Evolutionary conservation across 2,113 vertebrate genomes (phyloP).

Genomic region (Tretioscincus oriximinensis): DNA sequence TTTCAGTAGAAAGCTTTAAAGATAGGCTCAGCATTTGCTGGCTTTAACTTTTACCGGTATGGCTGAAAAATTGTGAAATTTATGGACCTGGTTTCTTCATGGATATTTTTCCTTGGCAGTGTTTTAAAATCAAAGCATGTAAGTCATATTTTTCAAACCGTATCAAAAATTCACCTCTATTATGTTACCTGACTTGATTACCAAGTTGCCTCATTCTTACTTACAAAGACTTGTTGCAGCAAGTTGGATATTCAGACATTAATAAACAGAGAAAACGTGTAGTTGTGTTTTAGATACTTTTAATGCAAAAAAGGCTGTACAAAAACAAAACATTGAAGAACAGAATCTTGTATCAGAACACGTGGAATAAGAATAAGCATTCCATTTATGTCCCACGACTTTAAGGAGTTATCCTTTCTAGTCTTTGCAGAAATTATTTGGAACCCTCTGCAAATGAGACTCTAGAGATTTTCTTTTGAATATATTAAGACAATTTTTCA

Average conservation of each 20-base stretch:
- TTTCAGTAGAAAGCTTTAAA: conserved; percentile 9
- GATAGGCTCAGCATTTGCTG: neutral
- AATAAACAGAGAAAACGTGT: neutral
- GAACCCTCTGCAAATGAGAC: conserved; percentile 17
- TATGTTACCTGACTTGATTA: too few species aligned
- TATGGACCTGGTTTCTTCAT: too few species aligned
- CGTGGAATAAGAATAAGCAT: neutral
- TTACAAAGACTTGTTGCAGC: neutral
- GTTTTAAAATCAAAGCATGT: too few species aligned
- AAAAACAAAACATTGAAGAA: neutral
- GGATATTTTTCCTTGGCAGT: too few species aligned
- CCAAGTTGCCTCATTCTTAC: too few species aligned
- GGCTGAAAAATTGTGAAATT: too few species aligned
- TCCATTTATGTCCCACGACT: neutral
- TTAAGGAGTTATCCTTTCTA: conserved; percentile 10
- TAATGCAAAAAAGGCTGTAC: neutral
- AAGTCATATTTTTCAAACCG: too few species aligned
- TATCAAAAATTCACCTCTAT: too few species aligned
- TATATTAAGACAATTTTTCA: conserved; percentile 21
- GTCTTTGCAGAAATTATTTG: conserved; percentile 23
- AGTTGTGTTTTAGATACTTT: neutral
- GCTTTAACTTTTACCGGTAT: neutral
- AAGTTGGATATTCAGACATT: neutral
- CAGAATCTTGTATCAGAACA: neutral
- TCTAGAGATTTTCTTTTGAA: conserved; percentile 30